Conservation (phyloP, 1,140 invertebrate genomes). For the Brachionus manjavacas region DNA sequence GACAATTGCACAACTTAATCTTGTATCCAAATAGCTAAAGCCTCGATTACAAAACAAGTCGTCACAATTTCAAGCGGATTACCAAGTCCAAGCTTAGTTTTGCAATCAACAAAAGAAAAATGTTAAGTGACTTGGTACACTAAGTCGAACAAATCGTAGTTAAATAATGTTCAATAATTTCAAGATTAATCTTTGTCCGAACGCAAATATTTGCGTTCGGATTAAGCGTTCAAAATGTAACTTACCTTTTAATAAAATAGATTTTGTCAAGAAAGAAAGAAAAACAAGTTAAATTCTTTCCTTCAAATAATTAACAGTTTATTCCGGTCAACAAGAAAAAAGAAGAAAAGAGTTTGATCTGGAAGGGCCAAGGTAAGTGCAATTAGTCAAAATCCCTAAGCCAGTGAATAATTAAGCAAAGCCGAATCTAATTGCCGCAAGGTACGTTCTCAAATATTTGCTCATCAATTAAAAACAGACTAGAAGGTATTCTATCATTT, state of each 20-base stretch:
- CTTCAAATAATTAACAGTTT: not conserved
- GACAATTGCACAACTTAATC: not conserved
- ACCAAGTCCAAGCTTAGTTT: not conserved
- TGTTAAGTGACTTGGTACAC: not conserved
- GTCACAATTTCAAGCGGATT: not conserved
- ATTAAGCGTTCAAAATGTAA: not conserved
- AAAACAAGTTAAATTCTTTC: not conserved
- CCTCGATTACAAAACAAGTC: not conserved
- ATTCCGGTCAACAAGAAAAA: not conserved
- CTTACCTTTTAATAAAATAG: not conserved
- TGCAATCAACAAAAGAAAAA: not conserved
- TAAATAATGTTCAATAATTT: conserved; percentile 7
- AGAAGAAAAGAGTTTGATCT: not conserved
- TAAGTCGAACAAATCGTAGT: not conserved
- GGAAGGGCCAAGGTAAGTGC: not conserved
- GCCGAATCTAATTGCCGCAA: not conserved
- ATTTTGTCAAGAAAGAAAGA: not conserved
- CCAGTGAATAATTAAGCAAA: not conserved
- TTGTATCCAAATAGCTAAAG: not conserved
- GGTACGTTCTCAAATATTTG: not conserved
- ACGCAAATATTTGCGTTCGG: not conserved
- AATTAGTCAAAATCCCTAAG: conserved; percentile 7
- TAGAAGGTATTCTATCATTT: conserved; percentile 20
- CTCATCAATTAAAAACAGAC: not conserved
- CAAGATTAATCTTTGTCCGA: not conserved